Evolutionary conservation across 2,113 vertebrate species (phyloP).

Genomic region (Cichladusa arquata): DNA sequence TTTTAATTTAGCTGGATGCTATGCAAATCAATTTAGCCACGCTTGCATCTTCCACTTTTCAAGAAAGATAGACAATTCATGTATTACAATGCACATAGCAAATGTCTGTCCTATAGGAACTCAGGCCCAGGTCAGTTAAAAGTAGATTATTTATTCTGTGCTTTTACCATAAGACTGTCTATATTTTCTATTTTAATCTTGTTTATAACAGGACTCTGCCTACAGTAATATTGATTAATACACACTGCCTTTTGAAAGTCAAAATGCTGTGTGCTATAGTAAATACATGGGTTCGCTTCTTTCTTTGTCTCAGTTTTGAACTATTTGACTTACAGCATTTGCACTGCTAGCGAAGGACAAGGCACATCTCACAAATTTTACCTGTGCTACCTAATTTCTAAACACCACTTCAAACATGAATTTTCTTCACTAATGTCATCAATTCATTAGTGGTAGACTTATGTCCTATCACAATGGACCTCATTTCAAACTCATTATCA

Average conservation of each 20-base stretch:
- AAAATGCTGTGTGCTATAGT: background rate
- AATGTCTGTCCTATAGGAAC: background rate
- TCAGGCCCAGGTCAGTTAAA: background rate
- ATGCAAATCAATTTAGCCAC: background rate
- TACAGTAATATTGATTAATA: background rate
- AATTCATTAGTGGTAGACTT: background rate
- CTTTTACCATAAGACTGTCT: background rate
- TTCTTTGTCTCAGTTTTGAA: background rate
- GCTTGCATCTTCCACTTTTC: background rate
- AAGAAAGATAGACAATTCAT: background rate
- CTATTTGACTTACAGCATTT: background rate
- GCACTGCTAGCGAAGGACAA: background rate
- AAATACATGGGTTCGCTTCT: background rate
- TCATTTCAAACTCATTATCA: background rate
- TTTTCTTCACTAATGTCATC: background rate
- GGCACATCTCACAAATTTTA: background rate
- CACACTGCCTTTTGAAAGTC: background rate
- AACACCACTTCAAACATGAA: fast-evolving
- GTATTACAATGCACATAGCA: background rate
- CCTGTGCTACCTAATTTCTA: background rate
- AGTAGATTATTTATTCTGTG: background rate
- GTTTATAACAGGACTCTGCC: background rate
- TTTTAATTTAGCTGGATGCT: background rate
- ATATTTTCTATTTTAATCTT: background rate
- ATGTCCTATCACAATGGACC: background rate